Conservation (phyloP, 2,888 invertebrate genomes). For the Chrysolina oricalcia region DNA sequence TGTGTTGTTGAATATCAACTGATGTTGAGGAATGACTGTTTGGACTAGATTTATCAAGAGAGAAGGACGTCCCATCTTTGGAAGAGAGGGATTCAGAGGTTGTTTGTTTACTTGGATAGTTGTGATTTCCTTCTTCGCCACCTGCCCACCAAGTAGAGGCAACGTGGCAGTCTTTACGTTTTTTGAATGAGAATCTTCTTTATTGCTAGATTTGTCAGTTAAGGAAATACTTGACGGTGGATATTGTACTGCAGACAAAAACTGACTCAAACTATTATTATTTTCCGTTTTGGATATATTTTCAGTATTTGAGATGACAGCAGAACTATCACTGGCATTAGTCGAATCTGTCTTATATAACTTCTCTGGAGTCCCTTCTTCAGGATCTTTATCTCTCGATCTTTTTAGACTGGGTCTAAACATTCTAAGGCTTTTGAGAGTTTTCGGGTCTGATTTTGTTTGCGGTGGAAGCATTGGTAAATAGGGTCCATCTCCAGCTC, state of each 20-base stretch:
- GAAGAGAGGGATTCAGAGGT: slow-evolving; percentile 38
- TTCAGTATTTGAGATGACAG: slow-evolving; percentile 24
- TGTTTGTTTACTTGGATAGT: slow-evolving; percentile 57
- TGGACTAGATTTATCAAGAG: slow-evolving; percentile 31
- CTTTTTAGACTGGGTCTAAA: slow-evolving; percentile 71
- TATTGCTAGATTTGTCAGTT: slow-evolving; percentile 29
- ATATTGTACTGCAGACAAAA: slow-evolving; percentile 34
- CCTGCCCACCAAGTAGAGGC: slow-evolving; percentile 64
- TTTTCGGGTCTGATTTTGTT: slow-evolving; percentile 72
- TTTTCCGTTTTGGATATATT: neutral
- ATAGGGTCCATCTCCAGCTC: slow-evolving; percentile 62
- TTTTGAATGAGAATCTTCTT: slow-evolving; percentile 58
- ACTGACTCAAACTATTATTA: slow-evolving; percentile 38
- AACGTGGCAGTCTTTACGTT: slow-evolving; percentile 65
- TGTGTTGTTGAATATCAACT: slow-evolving; percentile 31
- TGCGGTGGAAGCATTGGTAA: slow-evolving; percentile 55
- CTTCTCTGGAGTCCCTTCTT: slow-evolving; percentile 43
- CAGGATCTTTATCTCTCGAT: slow-evolving; percentile 48
- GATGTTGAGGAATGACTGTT: slow-evolving; percentile 25
- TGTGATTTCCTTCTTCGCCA: slow-evolving; percentile 57
- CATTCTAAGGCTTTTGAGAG: slow-evolving; percentile 73
- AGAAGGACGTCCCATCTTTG: slow-evolving; percentile 36
- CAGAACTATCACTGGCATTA: slow-evolving; percentile 25
- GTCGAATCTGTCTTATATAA: slow-evolving; percentile 45
- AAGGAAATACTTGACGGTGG: slow-evolving; percentile 29